Evolutionary conservation across 2,113 vertebrate genomes (phyloP), one percentile per base, ranked within the genome.

Genomic region (Meriones unguiculatus): DNA sequence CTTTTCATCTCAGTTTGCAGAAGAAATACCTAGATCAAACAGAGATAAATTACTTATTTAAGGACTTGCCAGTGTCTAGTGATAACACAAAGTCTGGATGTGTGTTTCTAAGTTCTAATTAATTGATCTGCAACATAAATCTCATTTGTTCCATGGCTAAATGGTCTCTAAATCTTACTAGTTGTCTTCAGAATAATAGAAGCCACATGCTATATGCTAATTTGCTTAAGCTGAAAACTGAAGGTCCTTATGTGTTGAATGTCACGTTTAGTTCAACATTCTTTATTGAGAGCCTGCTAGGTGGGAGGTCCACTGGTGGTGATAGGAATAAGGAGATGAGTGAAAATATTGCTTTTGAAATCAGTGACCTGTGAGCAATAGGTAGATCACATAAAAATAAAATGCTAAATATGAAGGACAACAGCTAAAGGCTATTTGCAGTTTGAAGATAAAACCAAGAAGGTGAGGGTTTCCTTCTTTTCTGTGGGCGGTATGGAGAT

Each of bases 101-200:
- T 30, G 24, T 13, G 35, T 92, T 81, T 30, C 62, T 90, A 69
- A 94, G 25, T 95, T 92, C 57, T 13, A 89, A 18, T 89, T 84
- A 93, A 93, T 70, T 96, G 75, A 84, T 91, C 35, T 90, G n/a
- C 35, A 89, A 77, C 94, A 70, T 87, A 94, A 95, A 73, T 67
- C 59, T 85, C 38, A 12, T 72, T 94, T 97, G n/a, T 97, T 76
- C 28, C 92, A 28, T 52, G 52, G 62, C 41, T 91, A 87, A 84
- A 30, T 91, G 0, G 2, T 32, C 93, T 57, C 64, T 57, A 78
- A 89, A 52, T 50, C 30, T 46, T 81, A 52, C 28, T 65, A 64
- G 82, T 91, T 69, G 41, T 90, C 93, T 97, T 65, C 41, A 92
- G 20, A 96, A 96, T 89, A 95, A 80, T 82, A 67, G 52, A 91